Evolutionary conservation across 2,888 invertebrate genomes (phyloP).

Genomic region (Cerceris rybyensis): DNA sequence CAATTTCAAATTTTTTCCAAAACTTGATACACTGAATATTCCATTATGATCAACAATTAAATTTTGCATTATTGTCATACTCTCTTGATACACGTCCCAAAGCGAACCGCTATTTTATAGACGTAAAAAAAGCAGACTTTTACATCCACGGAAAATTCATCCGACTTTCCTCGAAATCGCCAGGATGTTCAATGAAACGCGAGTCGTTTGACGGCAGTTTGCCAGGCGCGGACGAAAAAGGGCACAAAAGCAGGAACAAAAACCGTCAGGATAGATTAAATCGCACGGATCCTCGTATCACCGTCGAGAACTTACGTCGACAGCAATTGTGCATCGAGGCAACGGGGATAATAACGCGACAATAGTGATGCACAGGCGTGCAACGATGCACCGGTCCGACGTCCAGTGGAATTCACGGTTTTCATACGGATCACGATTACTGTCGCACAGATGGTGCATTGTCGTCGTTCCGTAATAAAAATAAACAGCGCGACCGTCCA

Average conservation of each 20-base stretch:
- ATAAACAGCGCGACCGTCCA: slow-evolving; percentile 15
- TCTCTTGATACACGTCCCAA: too few species aligned
- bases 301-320: slow-evolving; percentile 14
- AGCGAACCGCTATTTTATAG: neutral
- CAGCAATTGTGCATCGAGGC: neutral
- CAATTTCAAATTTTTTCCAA: too few species aligned
- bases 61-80: too few species aligned
- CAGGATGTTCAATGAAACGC: too few species aligned
- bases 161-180: too few species aligned
- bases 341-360: slow-evolving; percentile 1
- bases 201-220: too few species aligned
- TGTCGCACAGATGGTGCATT: slow-evolving; percentile 12
- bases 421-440: slow-evolving; percentile 1
- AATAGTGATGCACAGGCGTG: neutral
- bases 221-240: slow-evolving; percentile 9
- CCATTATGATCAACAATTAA: too few species aligned
- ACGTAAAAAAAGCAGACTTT: neutral
- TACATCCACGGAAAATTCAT: neutral
- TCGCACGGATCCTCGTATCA: slow-evolving; percentile 22
- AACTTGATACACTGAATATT: too few species aligned
- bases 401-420: neutral
- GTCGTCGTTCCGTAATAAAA: slow-evolving; percentile 29
- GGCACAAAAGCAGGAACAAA: slow-evolving; percentile 12
- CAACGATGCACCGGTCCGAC: neutral
- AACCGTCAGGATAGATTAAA: slow-evolving; percentile 28